Conservation (phyloP, 2,797 vertebrate genomes). For the Bradypus variegatus region DNA sequence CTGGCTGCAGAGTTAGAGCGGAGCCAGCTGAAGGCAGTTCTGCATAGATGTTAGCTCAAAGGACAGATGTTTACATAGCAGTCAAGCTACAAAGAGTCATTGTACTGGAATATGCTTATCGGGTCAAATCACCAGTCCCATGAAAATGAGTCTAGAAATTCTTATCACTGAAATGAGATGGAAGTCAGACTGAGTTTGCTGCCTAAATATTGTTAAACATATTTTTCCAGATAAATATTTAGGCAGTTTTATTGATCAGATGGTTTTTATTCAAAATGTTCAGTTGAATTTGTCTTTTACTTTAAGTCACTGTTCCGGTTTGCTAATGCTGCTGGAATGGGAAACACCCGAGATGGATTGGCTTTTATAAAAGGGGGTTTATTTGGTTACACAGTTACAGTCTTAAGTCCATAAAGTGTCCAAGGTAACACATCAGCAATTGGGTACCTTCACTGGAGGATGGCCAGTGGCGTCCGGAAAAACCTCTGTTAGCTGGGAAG, state of each 20-base stretch:
- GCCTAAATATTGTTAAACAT: not conserved
- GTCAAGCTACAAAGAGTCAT: not conserved
- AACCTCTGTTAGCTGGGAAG: too few species aligned
- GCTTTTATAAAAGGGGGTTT: too few species aligned
- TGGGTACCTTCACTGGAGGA: too few species aligned
- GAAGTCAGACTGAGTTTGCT: not conserved
- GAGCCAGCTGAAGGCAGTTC: not conserved
- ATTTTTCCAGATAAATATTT: slow-evolving; percentile 8
- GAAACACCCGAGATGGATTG: too few species aligned
- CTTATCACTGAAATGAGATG: not conserved
- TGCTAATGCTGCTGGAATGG: too few species aligned
- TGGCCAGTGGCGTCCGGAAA: too few species aligned
- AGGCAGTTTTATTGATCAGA: not conserved
- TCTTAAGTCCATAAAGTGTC: too few species aligned
- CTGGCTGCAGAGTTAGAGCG: not conserved
- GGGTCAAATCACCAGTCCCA: not conserved
- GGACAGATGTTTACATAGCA: not conserved
- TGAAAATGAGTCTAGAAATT: not conserved
- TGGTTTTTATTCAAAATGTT: not conserved
- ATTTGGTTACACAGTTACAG: too few species aligned
- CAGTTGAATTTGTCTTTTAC: not conserved
- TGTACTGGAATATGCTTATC: not conserved
- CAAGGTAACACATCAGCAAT: too few species aligned
- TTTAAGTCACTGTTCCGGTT: not conserved
- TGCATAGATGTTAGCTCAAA: not conserved